Base-by-base conservation (phyloP, 2,113 vertebrate species). In the Pterocles gutturalis region DNA sequence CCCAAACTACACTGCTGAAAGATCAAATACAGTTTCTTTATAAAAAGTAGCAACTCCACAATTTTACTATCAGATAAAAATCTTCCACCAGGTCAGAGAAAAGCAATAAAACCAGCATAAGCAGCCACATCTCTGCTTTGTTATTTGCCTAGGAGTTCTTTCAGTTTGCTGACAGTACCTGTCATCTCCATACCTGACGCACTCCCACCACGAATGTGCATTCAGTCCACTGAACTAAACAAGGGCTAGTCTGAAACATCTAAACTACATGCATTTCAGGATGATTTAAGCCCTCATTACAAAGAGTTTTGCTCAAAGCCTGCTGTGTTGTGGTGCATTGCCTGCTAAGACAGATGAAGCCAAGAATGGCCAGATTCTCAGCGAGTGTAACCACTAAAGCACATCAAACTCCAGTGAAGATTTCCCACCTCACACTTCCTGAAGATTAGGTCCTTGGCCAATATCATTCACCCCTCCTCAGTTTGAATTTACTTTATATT, bases 261-360 rank as follows among this genome's bases (percentile, higher is more conserved):
- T 61, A 31, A 13, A 33, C 46, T 33, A 9, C 17, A 8, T 8
- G 18, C 16, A 34, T 9, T 49, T 20, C 41, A 33, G n/a, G 48
- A 41, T 5, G 43, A 46, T 3, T 22, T 53, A 51, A 80, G 61
- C 29, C n/a, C 62, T 70, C 3, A 0, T 29, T 51, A 62, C 36
- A 76, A 82, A 72, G 17, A 0, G 0, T 18, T 67, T 4, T 41
- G 17, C 38, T 76, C 31, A 75, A 83, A 62, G 45, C 9, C 8
- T 41, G n/a, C 49, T 43, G 45, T 60, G 0, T 1, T 21, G 36
- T 41, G 13, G 20, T 18, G 17, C 17, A 7, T 17, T 26, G 17
- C 48, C 83, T 73, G 58, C 58, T 55, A 25, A 61, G 51, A 48
- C 0, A n/a, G 20, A 49, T 3, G n/a, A 75, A 75, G 53, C 31